These are phyloP conservation scores for Anniella stebbinsi DNA, from an alignment of 2,797 vertebrate genomes.

Conservation along the genomic window DNA sequence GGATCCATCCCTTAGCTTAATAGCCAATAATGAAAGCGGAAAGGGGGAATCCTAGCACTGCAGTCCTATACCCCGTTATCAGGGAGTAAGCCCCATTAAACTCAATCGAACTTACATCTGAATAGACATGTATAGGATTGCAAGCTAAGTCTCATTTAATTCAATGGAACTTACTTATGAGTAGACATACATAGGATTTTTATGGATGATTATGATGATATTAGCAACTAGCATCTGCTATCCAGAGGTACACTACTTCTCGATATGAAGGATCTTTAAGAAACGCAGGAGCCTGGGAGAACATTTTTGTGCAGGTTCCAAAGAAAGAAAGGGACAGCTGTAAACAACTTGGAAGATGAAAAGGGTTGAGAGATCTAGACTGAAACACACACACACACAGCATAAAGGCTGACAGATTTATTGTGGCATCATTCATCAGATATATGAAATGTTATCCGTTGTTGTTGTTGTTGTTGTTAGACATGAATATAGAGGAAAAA, in stretches of 20 bases:
- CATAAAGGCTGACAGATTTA: no score
- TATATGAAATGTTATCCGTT: no score
- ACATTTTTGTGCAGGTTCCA: background rate
- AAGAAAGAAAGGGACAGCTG: background rate
- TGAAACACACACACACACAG: no score
- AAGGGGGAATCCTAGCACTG: background rate
- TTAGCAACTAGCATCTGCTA: background rate
- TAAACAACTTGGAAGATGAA: background rate
- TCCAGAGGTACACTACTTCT: rapidly evolving
- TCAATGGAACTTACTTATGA: background rate
- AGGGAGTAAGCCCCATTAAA: background rate
- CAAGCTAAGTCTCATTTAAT: background rate
- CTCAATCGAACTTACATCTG: background rate
- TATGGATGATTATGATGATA: background rate
- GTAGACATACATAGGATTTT: background rate
- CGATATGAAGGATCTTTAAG: no score
- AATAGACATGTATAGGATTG: background rate
- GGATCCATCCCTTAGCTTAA: no score
- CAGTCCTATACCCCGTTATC: background rate
- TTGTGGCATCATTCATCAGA: no score
- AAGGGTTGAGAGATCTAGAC: background rate
- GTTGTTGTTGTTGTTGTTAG: background rate
- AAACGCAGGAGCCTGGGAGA: background rate
- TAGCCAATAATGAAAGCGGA: background rate
- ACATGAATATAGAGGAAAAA: no score